A percentile compares a stretch with the other conserved stretches of the same genome.
Conservation (phyloP, 2,797 vertebrate genomes). For the Acanthurus tractus region DNA sequence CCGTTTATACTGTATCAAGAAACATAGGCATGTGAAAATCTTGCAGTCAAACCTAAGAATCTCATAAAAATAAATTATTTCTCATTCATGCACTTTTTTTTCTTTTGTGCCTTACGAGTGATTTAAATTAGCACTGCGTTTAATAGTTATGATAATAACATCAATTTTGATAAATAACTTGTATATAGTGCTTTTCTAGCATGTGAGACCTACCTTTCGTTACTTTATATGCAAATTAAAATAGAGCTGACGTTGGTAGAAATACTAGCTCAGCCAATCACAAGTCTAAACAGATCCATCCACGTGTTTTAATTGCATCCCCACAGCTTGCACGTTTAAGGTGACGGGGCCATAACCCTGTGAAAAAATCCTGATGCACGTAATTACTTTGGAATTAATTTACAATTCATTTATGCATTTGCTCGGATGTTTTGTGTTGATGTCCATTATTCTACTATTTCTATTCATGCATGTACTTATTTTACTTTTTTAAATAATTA, state of each 20-base stretch:
- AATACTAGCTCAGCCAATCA: constrained; percentile 27
- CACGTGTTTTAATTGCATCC: constrained; percentile 20
- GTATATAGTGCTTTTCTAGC: no score
- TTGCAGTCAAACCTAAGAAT: not conserved
- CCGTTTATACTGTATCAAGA: no score
- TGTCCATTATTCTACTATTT: not conserved
- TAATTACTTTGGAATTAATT: constrained; percentile 11
- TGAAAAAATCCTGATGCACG: constrained; percentile 6
- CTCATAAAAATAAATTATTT: not conserved
- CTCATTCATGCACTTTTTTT: not conserved
- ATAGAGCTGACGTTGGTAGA: constrained; percentile 23
- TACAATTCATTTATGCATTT: not conserved
- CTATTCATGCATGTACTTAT: not conserved
- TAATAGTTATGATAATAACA: no score
- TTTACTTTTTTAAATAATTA: not conserved
- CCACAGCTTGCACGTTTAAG: constrained; percentile 10
- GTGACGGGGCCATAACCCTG: constrained; percentile 8
- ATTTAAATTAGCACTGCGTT: not conserved
- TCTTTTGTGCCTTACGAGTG: not conserved
- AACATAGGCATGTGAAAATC: not conserved
- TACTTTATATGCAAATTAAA: constrained; percentile 20
- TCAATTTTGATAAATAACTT: no score
- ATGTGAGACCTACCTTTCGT: not conserved
- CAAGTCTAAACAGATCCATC: constrained; percentile 13
- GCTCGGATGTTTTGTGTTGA: not conserved